Base-by-base conservation (phyloP, 2,113 vertebrate genomes). In the Calypte anna region DNA sequence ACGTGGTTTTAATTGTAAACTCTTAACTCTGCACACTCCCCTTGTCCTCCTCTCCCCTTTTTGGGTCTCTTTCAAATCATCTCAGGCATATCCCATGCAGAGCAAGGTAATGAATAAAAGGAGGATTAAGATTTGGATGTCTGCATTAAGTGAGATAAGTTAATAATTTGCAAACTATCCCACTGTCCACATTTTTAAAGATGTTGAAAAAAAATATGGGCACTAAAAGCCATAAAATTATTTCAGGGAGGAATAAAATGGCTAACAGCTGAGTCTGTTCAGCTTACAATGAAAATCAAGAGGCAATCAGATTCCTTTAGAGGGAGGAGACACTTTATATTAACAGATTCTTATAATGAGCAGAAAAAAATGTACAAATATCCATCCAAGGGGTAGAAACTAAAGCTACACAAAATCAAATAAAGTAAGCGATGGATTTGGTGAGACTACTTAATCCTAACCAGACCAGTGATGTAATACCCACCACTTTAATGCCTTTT, bases 291-390 rank as follows among this genome's bases (percentile, higher is more conserved):
- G 77, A 81, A 64, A 59, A 93, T 67, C 46, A 94, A 84, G 88
- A 93, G 57, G 78, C 83, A 79, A 72, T 9, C 14, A 24, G 86
- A 93, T 91, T 92, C 77, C 69, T 93, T 93, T 51, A 78, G 27
- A 82, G 74, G 88, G 83, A 95, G 86, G 86, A 97, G 84, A 54
- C 50, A 53, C 20, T 87, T 88, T 79, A 23, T 66, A 72, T 79
- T 78, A 78, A 67, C 43, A 63, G 93, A 28, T 59, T 86, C 67
- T 91, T 69, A 62, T 78, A 88, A 2, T 55, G 68, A 74, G 68
- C 77, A 84, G 46, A 43, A 33, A 58, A 90, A 70, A 31, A 78
- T 48, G 64, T 18, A 68, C 69, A 84, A 88, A 74, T 54, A 91
- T n/a, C 61, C 11, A 6, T 67, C 66, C 77, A 68, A 21, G 2